phyloP scores from a whole-genome alignment of 2,888 invertebrate genomes.

The Cataglyphis livida region DNA sequence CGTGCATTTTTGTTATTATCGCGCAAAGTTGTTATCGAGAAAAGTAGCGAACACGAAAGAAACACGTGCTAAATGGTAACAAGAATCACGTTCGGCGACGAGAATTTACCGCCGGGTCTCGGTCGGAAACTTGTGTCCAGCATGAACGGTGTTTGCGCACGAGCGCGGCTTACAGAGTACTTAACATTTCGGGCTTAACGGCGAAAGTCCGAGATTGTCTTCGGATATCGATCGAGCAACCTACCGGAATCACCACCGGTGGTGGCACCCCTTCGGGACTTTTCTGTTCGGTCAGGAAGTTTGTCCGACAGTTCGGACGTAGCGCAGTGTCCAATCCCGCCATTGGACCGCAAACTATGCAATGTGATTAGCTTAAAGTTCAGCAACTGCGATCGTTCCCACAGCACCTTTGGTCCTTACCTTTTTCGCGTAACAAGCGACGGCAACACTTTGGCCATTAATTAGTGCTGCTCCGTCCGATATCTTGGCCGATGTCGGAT shows the following conservation, averaged over 20 bases:
- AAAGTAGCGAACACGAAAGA: constrained; percentile 9
- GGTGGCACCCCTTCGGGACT: constrained; percentile 52
- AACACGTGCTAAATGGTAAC: constrained; percentile 12
- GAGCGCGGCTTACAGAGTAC: constrained; percentile 42
- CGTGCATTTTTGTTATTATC: not conserved
- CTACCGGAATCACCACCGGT: constrained; percentile 29
- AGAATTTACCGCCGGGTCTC: constrained; percentile 31
- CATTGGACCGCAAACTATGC: constrained; percentile 74
- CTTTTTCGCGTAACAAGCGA: constrained; percentile 45
- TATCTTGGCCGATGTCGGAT: constrained; percentile 27
- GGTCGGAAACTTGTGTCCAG: constrained; percentile 43
- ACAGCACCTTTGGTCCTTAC: constrained; percentile 61
- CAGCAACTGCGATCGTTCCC: constrained; percentile 75
- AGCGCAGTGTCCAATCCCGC: constrained; percentile 59
- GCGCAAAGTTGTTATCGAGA: not conserved
- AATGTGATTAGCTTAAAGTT: constrained; percentile 76
- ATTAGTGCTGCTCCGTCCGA: constrained; percentile 63
- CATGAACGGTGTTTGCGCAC: constrained; percentile 36
- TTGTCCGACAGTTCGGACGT: constrained; percentile 54
- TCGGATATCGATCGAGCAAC: constrained; percentile 44
- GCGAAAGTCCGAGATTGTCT: constrained; percentile 50
- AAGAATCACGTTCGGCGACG: constrained; percentile 28
- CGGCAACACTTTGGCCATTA: constrained; percentile 68
- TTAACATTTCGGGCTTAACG: constrained; percentile 52
- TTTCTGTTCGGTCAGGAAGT: constrained; percentile 63